These are phyloP conservation scores for Epirrita christyi DNA, from an alignment of 2,888 invertebrate genomes.

Conservation along the genomic window DNA sequence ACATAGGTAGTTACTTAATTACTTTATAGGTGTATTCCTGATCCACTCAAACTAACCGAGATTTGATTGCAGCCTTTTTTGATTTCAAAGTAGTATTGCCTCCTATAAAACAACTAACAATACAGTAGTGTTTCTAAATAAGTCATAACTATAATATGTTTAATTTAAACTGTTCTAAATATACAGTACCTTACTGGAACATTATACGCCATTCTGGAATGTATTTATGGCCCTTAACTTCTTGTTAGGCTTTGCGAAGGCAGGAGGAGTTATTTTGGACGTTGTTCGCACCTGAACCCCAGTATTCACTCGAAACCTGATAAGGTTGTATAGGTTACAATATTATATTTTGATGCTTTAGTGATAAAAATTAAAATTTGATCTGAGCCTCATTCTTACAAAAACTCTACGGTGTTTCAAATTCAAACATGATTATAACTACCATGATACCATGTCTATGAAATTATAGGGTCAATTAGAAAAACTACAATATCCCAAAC, in stretches of 20 bases:
- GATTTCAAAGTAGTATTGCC: neutral
- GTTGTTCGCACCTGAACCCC: conserved; percentile 27
- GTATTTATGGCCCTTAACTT: conserved; percentile 30
- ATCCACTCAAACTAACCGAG: neutral
- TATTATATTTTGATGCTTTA: no score
- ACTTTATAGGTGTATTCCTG: neutral
- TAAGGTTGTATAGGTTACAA: no score
- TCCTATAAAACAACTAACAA: no score
- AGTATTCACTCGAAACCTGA: conserved; percentile 1
- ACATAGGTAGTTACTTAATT: conserved; percentile 10
- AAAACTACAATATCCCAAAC: no score
- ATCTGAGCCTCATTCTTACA: no score
- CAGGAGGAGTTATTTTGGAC: conserved; percentile 16
- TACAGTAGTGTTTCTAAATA: no score
- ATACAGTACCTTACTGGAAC: conserved; percentile 23
- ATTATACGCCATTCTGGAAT: conserved; percentile 25
- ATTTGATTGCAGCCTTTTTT: neutral
- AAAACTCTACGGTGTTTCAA: no score
- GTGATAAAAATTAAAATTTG: no score
- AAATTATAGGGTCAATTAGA: no score
- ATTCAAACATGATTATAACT: no score
- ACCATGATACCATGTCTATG: no score
- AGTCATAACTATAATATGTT: neutral
- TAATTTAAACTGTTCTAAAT: conserved; percentile 18
- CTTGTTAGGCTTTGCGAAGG: conserved; percentile 21